A percentile compares a stretch with the other conserved stretches of the same genome.
Conservation (phyloP, 2,888 invertebrate genomes). For the Imbricaverruca yamaguchii region DNA sequence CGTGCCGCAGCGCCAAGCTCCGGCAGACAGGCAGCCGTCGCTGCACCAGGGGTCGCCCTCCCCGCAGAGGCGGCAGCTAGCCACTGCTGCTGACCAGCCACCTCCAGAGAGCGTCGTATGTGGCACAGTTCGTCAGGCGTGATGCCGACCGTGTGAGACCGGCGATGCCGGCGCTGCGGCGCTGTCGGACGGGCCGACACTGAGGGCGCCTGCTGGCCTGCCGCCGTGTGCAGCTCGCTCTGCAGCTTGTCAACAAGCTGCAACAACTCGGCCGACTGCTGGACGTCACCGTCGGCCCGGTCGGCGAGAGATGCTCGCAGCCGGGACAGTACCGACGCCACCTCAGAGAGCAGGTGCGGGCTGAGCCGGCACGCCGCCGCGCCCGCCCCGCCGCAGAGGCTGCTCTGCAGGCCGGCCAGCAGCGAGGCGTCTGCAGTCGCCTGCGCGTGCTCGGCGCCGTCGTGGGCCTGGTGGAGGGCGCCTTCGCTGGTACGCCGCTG, state of each 20-base stretch:
- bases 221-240: not conserved
- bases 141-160: not conserved
- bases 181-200: not conserved
- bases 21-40: too few relatives aligned
- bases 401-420: not conserved
- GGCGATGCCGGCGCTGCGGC: not conserved
- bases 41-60: too few relatives aligned
- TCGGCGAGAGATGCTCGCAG: not conserved
- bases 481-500: slow-evolving; percentile 11
- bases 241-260: not conserved
- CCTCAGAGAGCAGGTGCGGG: not conserved
- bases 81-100: too few relatives aligned
- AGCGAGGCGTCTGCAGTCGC: not conserved
- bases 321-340: not conserved
- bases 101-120: not conserved
- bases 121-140: not conserved
- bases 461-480: not conserved
- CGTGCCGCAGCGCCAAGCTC: too few relatives aligned
- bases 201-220: not conserved
- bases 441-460: not conserved
- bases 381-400: not conserved
- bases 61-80: too few relatives aligned
- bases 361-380: not conserved
- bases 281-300: not conserved
- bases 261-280: not conserved